Evolutionary conservation across 2,888 invertebrate genomes (phyloP), one percentile per base, ranked within the genome.

Genomic region (Sinopyrophorus schimmeli): DNA sequence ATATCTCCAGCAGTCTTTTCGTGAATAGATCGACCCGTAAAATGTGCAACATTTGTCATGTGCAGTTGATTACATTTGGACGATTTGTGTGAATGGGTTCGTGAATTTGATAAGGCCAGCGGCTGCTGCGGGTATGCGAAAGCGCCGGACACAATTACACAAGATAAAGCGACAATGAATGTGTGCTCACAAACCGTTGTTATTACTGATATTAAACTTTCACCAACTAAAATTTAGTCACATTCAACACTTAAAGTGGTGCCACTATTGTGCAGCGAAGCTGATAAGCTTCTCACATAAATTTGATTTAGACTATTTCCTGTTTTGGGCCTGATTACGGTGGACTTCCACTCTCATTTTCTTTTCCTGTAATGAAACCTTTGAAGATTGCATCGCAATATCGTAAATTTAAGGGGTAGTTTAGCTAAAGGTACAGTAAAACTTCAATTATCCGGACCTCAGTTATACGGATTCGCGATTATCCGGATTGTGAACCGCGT

Each of bases 61-160:
- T 66, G 64, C 70, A 67, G 67, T 69, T 70, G 70, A 70, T 71
- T 71, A 69, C 68, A 61, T 68, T 66, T 61, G 66, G 65, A 64
- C 67, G 68, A 68, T 70, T 65, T 66, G 68, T 63, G 66, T 64
- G 69, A 69, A 68, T 67, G 66, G 67, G 61, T 64, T 61, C 65
- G 65, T 58, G 64, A 63, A 59, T 59, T 63, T 63, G 67, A 68
- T 68, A 69, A 68, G 64, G 61, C 62, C 60, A 27, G 60, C 60
- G 47, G 47, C 40, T 59, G 60, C 54, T 60, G 60, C 54, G 61
- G 62, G 64, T 64, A 62, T 60, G 61, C 59, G 60, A 54, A 63
- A 60, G 59, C 61, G 60, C 58, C 57, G 58, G 55, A 61, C 61
- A 60, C 60, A 58, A 62, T 60, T 58, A 59, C 57, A 56, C 57